A percentile compares a stretch with the other conserved stretches of the same genome.
These are phyloP conservation scores for Lagopus muta DNA, from an alignment of 2,113 vertebrate genomes.

Conservation along the genomic window DNA sequence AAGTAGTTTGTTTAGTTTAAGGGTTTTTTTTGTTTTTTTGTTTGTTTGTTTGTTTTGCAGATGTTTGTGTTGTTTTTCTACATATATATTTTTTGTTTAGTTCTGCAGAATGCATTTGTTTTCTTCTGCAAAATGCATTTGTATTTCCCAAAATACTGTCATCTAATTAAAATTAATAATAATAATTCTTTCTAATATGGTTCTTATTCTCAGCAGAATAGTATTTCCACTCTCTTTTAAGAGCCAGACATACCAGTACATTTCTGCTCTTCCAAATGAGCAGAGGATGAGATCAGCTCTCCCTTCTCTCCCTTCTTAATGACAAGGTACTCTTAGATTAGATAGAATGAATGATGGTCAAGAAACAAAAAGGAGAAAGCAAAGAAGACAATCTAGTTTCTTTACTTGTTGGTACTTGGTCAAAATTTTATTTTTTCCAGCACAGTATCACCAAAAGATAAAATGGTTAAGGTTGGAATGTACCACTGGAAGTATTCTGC, in stretches of 20 bases:
- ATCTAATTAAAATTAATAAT: neutral
- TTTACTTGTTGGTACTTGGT: neutral
- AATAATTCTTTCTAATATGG: neutral
- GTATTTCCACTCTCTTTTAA: neutral
- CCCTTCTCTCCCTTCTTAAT: rapidly evolving
- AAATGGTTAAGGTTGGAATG: neutral
- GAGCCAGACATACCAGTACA: neutral
- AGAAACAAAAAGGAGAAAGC: neutral
- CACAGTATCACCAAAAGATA: neutral
- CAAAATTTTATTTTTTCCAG: neutral
- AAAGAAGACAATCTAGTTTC: neutral
- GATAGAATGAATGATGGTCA: neutral
- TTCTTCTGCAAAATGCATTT: neutral
- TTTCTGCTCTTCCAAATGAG: neutral
- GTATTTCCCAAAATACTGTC: neutral
- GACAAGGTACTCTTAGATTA: neutral
- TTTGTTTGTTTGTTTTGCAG: too few relatives aligned
- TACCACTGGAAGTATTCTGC: neutral
- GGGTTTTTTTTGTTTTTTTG: too few relatives aligned
- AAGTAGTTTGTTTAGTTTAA: neutral
- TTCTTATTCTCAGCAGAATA: neutral
- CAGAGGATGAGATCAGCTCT: neutral
- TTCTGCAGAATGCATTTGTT: too few relatives aligned
- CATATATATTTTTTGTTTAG: too few relatives aligned
- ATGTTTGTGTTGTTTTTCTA: neutral